A percentile compares a stretch with the other conserved stretches of the same genome.
Evolutionary conservation across 2,888 invertebrate genomes (phyloP).

Genomic region (Zaprionus bogoriensis): DNA sequence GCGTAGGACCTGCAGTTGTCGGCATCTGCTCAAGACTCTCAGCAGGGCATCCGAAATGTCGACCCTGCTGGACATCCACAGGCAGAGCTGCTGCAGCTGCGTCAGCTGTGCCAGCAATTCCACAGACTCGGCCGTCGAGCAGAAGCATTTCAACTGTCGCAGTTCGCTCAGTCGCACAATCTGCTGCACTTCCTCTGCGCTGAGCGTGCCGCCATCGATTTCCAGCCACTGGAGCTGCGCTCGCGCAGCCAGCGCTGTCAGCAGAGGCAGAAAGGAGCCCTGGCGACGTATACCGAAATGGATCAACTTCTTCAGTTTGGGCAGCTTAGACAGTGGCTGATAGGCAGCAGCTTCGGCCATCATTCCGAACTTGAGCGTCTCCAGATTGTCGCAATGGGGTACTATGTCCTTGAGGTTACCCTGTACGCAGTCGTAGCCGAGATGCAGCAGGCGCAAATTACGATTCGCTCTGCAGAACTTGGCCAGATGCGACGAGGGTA

Average conservation of each 20-base stretch:
- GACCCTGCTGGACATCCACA: conserved; percentile 55
- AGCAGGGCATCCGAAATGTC: conserved; percentile 52
- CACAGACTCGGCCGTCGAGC: conserved; percentile 39
- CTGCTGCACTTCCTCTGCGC: conserved; percentile 39
- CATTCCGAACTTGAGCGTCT: conserved; percentile 52
- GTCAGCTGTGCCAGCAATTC: conserved; percentile 30
- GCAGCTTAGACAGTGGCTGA: conserved; percentile 32
- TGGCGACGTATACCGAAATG: conserved; percentile 45
- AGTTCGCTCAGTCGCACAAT: conserved; percentile 32
- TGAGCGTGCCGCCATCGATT: conserved; percentile 61
- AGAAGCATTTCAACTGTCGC: conserved; percentile 56
- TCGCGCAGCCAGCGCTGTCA: conserved; percentile 24
- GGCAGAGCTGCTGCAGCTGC: conserved; percentile 36
- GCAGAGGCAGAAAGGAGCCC: conserved; percentile 55
- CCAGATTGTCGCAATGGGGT: conserved; percentile 40
- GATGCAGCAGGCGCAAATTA: conserved; percentile 31
- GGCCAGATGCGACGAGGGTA: conserved; percentile 5
- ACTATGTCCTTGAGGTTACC: conserved; percentile 42
- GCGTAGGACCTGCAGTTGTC: conserved; percentile 31
- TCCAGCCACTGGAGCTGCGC: conserved; percentile 37
- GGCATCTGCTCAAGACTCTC: conserved; percentile 35
- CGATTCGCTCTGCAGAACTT: conserved; percentile 53
- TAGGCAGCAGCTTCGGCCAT: conserved; percentile 37
- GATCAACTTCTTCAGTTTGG: conserved; percentile 38
- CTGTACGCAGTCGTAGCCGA: conserved; percentile 35